Evolutionary conservation across 2,888 invertebrate genomes (phyloP).

Genomic region (Oeneis ivallda): DNA sequence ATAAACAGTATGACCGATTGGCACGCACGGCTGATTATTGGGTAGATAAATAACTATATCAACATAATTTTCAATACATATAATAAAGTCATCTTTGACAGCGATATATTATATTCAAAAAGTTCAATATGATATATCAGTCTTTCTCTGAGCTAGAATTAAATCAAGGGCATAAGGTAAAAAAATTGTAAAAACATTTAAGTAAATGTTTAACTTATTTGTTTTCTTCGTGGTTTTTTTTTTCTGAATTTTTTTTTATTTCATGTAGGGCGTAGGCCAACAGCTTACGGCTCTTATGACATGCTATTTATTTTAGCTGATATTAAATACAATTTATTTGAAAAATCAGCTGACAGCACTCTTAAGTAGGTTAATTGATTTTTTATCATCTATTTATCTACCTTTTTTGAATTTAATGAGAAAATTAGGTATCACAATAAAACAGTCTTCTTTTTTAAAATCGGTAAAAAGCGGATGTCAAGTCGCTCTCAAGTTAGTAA

Average conservation of each 20-base stretch:
- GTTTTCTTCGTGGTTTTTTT: too few species aligned
- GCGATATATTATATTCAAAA: too few species aligned
- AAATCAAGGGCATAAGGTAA: too few species aligned
- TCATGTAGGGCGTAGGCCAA: too few species aligned
- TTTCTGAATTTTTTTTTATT: too few species aligned
- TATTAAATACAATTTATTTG: not conserved
- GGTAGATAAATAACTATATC: not conserved
- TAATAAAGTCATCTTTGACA: too few species aligned
- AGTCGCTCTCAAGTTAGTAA: constrained; percentile 7
- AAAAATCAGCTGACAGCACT: constrained; percentile 4
- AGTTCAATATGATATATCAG: too few species aligned
- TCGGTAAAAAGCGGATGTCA: constrained; percentile 6
- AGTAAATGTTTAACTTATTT: too few species aligned
- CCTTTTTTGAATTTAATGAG: constrained; percentile 2
- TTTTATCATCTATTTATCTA: constrained; percentile 7
- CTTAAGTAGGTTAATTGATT: constrained; percentile 14
- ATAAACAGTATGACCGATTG: constrained; percentile 2
- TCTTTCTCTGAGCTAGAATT: too few species aligned
- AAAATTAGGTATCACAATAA: constrained; percentile 5
- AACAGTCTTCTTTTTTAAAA: constrained; percentile 6
- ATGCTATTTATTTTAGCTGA: too few species aligned
- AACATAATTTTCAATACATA: not conserved
- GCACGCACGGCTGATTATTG: constrained; percentile 8
- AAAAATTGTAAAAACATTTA: too few species aligned
- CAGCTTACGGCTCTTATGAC: too few species aligned